Evolutionary conservation across 2,888 invertebrate genomes (phyloP), one percentile per base, ranked within the genome.

Genomic region (Spatulosminthurus flaviceps): DNA sequence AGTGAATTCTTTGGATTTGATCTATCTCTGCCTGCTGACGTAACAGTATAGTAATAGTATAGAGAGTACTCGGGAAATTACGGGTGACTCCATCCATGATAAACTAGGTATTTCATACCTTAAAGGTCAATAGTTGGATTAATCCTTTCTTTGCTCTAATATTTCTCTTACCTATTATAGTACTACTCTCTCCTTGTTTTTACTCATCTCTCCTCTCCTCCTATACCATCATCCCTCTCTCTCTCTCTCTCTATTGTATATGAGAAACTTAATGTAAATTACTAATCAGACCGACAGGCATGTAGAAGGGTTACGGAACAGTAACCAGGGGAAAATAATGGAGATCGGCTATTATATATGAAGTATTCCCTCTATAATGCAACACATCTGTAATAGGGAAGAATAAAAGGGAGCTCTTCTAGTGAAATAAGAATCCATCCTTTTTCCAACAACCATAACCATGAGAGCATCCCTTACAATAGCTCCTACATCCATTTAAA

Each of bases 251-350:
- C n/a, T n/a, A n/a, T n/a, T n/a, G n/a, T 34, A 34, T 34, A 34
- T 34, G 34, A 34, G 9, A 34, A 34, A 34, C 34, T 9, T 51
- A 16, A 51, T 51, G 51, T 51, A 51, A 51, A 51, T 51, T 51
- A 51, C 51, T 51, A 51, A 51, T 51, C 51, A 51, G 51, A 51
- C 7, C 51, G 51, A 51, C 51, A 51, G 51, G 51, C 51, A 51
- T 51, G 51, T 51, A 51, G 51, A 51, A 51, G 5, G 51, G 51
- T 51, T 51, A 51, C 51, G 51, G 51, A 11, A 51, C 51, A 51
- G 51, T 19, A 51, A 51, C 9, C 51, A 51, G 16, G 16, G 9
- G 16, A 19, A 51, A 51, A 51, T 5, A 51, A 51, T n/a, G n/a
- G n/a, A n/a, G n/a, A n/a, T n/a, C n/a, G n/a, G n/a, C n/a, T n/a